Evolutionary conservation across 2,888 invertebrate species (phyloP), one percentile per base, ranked within the genome.

Genomic region (Calameuta idolon): DNA sequence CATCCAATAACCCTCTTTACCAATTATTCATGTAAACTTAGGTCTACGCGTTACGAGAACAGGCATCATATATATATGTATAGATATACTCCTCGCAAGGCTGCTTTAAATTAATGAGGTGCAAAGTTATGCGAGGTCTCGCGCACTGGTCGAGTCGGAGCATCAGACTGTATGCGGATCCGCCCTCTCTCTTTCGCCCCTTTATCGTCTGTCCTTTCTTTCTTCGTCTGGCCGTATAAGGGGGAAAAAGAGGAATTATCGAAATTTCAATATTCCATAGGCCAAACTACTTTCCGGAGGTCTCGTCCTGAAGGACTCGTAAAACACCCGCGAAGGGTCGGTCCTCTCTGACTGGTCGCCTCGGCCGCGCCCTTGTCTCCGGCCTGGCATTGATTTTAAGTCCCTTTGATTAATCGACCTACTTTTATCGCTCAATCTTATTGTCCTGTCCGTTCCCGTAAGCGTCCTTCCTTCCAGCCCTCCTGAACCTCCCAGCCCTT

Each of bases 361-460:
- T 40, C 40, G 40, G 15, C 40, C 40, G 15, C 40, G 40, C 40
- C 74, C 74, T 34, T 23, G 12, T 74, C 74, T 9, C 34, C 35
- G 74, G 15, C 12, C 35, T 74, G 31, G 34, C 34, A 35, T 33
- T n/a, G 74, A 35, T 33, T 35, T 74, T 35, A 35, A 34, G 34
- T 74, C 74, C 34, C 34, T 34, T 74, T 74, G 74, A 74, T 74
- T 74, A 74, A 74, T 74, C 74, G 74, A 74, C 34, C 74, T n/a
- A 74, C 31, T 74, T 74, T 74, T 74, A 74, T 74, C 74, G 74
- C 5, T 40, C 40, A 40, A 40, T 40, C 40, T 40, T 40, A 40
- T 40, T 40, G 15, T 40, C 40, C 40, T 15, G 40, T 15, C 40
- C 15, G 40, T 40, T 40, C 40, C 15, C 4, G 5, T 5, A 0